A percentile compares a stretch with the other conserved stretches of the same genome.
Evolutionary conservation across 2,113 vertebrate genomes (phyloP).

Genomic region (Hipposideros armiger): DNA sequence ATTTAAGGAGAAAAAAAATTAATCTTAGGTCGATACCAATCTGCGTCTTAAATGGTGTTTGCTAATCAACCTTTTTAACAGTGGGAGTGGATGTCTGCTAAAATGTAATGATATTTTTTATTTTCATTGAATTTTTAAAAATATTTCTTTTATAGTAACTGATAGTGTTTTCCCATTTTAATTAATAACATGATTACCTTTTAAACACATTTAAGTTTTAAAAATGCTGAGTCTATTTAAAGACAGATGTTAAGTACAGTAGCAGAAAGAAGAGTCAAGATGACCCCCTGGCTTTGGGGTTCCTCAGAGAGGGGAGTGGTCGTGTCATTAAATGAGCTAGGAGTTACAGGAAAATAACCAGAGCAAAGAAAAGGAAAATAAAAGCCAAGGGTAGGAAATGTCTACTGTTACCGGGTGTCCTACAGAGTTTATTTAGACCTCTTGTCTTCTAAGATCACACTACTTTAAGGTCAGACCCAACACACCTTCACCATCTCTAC

Average conservation of each 20-base stretch:
- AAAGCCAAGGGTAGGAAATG: conserved; percentile 50
- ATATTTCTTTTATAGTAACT: neutral
- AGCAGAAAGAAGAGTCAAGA: neutral
- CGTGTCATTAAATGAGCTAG: neutral
- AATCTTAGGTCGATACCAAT: neutral
- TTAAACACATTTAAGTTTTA: neutral
- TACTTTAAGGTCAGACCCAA: neutral
- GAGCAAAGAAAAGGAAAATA: conserved; percentile 22
- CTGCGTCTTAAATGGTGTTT: conserved; percentile 2
- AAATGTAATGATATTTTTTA: conserved; percentile 26
- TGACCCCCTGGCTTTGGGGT: neutral
- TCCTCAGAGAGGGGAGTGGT: neutral
- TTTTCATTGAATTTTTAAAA: conserved; percentile 36
- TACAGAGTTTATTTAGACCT: conserved; percentile 45
- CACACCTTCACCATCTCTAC: neutral
- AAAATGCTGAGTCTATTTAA: neutral
- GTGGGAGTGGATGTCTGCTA: neutral
- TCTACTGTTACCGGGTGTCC: neutral
- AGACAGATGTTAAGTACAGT: neutral
- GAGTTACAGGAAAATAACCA: neutral
- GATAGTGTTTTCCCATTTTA: conserved; percentile 9
- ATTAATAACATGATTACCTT: neutral
- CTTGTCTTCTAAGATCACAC: neutral
- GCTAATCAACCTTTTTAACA: neutral
- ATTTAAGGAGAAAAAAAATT: conserved; percentile 3